Evolutionary conservation across 2,888 invertebrate species (phyloP), one percentile per base, ranked within the genome.

Genomic region (Plusia festucae): DNA sequence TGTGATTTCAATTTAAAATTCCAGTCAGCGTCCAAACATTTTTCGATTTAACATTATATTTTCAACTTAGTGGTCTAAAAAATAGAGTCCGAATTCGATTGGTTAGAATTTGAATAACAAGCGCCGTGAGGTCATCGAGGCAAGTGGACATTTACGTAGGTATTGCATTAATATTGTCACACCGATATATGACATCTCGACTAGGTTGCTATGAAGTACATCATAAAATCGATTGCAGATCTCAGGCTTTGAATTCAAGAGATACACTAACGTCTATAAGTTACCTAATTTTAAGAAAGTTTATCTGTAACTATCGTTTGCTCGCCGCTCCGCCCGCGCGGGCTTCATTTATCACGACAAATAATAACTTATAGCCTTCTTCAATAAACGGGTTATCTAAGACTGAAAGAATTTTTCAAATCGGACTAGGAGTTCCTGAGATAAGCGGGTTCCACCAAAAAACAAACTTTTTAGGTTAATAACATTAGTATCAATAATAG

Each of bases 101-200:
- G 65, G 13, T 11, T 52, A 16, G 18, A 55, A 52, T 53, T 51
- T 44, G 60, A 65, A 74, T 82, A 73, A 73, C 73, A 70, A 53
- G 71, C 51, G 57, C 66, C 18, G 77, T 90, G 90, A 90, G 82
- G 82, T 90, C 90, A 90, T 81, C 78, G 62, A 78, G 70, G 81
- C 68, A 77, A 69, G 73, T 79, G 69, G 66, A 74, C 73, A 70
- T 85, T 86, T 84, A 79, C 82, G 82, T 82, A 79, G 82, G 82
- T 82, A 83, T 82, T 66, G 58, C 74, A 85, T 86, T 85, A 83
- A 78, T 81, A 83, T 64, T 55, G 59, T 75, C 76, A 75, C 74
- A 70, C 57, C 69, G 54, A 73, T 68, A 66, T 76, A 80, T 70
- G 71, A 74, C 58, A 67, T 52, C 53, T 60, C 27, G 65, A 54